Base-by-base conservation (phyloP, 23 tunicate species). In the Oikopleura vanhoeffeni region DNA sequence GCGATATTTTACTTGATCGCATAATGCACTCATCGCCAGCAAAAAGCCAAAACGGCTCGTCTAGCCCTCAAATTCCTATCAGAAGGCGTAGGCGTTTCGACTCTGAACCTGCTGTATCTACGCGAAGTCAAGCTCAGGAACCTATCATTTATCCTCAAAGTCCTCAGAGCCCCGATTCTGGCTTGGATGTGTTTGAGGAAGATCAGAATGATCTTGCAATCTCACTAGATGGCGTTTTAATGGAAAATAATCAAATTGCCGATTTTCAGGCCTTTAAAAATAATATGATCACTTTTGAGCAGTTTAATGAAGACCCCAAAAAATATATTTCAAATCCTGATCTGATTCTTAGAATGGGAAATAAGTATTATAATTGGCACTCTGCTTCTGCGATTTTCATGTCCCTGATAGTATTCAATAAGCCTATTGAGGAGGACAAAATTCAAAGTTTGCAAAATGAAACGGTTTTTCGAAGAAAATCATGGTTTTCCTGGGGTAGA, bases 311-410 rank as follows among this genome's bases (percentile, higher is more conserved):
- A 39, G 86, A 92, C 39, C 92, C 97, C 0, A 36, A 67, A 0
- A 28, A 88, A 39, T 82, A 87, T 77, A 76, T 87, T 24, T 85
- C 76, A 40, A 85, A 92, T 57, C 86, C 90, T 0, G 87, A 89
- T 40, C 67, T 92, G 84, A 90, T 92, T 40, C 57, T 92, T 40
- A 84, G 83, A 41, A 39, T 92, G 35, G 92, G 89, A 18, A 84
- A 86, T 18, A 86, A 76, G 30, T 89, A 92, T 83, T 41, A 84
- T 41, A 88, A 86, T 75, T 92, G 97, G 97, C 87, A 87, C 41
- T 39, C 87, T 0, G 92, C 90, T n/a, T 89, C 85, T 41, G 90
- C 97, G 33, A 83, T 91, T 4, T 41, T 92, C 40, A 40, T 89
- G 36, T 85, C 93, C 2, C 13, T 92, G 84, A 84, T 83, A 27